Conservation (phyloP, 2,888 invertebrate genomes). For the Venusia cambrica region DNA sequence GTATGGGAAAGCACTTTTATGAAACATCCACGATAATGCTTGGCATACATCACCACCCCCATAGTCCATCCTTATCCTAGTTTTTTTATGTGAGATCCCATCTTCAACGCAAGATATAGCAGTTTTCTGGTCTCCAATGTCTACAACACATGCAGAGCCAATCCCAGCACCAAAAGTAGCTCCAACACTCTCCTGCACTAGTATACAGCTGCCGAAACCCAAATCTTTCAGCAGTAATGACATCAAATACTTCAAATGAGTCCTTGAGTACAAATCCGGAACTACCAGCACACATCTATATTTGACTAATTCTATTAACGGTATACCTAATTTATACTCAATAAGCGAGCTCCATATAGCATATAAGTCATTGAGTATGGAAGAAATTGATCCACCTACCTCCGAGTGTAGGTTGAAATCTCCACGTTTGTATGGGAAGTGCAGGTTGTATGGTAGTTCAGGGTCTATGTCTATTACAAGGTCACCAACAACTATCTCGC, state of each 20-base stretch:
- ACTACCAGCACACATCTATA: slow-evolving; percentile 94
- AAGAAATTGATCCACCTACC: slow-evolving; percentile 91
- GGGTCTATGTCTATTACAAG: slow-evolving; percentile 86
- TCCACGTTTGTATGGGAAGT: slow-evolving; percentile 94
- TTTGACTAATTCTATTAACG: slow-evolving; percentile 84
- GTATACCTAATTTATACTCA: slow-evolving; percentile 88
- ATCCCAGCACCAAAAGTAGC: slow-evolving; percentile 77
- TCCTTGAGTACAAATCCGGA: slow-evolving; percentile 93
- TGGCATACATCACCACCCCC: slow-evolving; percentile 96
- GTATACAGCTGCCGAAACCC: slow-evolving; percentile 92
- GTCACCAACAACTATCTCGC: slow-evolving; percentile 87
- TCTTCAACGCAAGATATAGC: slow-evolving; percentile 98
- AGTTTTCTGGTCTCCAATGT: slow-evolving; percentile 97
- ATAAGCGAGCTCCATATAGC: slow-evolving; percentile 93
- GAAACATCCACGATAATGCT: slow-evolving; percentile 92
- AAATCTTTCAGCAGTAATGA: slow-evolving; percentile 89
- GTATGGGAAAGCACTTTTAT: slow-evolving; percentile 95
- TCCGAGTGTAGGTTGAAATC: slow-evolving; percentile 92
- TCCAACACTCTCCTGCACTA: slow-evolving; percentile 86
- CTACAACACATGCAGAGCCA: slow-evolving; percentile 94
- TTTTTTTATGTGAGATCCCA: slow-evolving; percentile 94
- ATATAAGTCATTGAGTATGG: slow-evolving; percentile 92
- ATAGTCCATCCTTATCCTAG: slow-evolving; percentile 91
- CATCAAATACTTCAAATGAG: slow-evolving; percentile 91
- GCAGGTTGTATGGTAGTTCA: slow-evolving; percentile 88